A percentile compares a stretch with the other conserved stretches of the same genome.
These are phyloP conservation scores for Prunella strophiata DNA, from an alignment of 2,797 vertebrate species.

Conservation along the genomic window DNA sequence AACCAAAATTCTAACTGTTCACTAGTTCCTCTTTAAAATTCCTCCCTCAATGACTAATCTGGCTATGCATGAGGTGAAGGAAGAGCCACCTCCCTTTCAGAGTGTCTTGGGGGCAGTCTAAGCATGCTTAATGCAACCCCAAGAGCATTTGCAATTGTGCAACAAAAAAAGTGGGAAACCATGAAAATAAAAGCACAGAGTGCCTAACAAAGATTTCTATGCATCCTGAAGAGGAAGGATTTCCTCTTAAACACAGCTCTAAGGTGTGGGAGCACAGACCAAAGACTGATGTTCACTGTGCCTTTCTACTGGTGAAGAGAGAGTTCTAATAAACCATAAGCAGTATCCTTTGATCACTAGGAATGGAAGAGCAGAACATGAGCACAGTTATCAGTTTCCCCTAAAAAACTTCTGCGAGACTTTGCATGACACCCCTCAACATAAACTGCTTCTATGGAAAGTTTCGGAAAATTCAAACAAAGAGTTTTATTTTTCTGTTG, in stretches of 20 bases:
- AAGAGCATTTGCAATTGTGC: neutral
- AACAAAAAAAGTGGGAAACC: neutral
- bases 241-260: neutral
- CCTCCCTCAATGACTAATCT: neutral
- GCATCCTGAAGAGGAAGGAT: neutral
- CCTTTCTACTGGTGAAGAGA: neutral
- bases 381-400: neutral
- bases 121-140: slow-evolving; percentile 7
- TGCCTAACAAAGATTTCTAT: neutral
- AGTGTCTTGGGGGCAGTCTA: slow-evolving; percentile 40
- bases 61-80: neutral
- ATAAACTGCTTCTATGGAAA: neutral
- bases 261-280: neutral
- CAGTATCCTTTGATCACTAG: neutral
- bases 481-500: neutral
- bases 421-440: neutral
- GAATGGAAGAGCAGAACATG: neutral
- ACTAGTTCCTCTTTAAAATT: slow-evolving; percentile 5
- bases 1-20: neutral
- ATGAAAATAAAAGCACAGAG: neutral
- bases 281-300: neutral
- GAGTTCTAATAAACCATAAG: neutral
- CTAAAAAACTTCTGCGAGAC: neutral
- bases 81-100: slow-evolving; percentile 10
- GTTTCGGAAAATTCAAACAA: neutral